A percentile compares a stretch with the other conserved stretches of the same genome.
Evolutionary conservation across 2,113 vertebrate genomes (phyloP).

Genomic region (Uropsilus gracilis): DNA sequence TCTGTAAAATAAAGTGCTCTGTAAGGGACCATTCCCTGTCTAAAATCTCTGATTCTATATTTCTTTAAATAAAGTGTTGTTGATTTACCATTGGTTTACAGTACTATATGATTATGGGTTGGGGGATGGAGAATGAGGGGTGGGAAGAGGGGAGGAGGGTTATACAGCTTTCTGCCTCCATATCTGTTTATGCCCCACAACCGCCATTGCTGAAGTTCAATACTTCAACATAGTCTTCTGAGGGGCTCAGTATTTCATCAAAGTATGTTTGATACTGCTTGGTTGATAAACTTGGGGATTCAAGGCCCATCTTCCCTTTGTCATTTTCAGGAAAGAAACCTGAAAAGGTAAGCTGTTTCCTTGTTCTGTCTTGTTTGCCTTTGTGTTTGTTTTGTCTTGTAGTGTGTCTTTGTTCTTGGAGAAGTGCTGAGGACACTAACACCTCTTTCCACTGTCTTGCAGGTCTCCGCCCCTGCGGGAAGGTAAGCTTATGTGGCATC

Average conservation of each 20-base stretch:
- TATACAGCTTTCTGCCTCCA: too few relatives aligned
- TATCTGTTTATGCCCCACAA: too few relatives aligned
- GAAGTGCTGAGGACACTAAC: not conserved
- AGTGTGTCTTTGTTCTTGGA: not conserved
- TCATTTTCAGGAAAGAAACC: constrained; percentile 83
- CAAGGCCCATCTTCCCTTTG: not conserved
- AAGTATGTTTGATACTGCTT: not conserved
- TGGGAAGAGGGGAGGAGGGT: too few relatives aligned
- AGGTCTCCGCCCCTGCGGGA: constrained; percentile 77
- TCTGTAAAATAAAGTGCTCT: not conserved
- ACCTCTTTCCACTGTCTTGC: constrained; percentile 66
- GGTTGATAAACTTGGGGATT: not conserved
- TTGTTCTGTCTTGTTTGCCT: not conserved
- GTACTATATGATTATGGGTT: too few relatives aligned
- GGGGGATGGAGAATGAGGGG: too few relatives aligned
- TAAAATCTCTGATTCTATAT: not conserved
- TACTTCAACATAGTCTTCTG: too few relatives aligned
- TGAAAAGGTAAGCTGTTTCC: constrained; percentile 83
- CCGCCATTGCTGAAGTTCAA: not conserved
- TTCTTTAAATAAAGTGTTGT: too few relatives aligned
- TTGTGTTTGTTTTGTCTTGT: not conserved
- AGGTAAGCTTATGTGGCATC: constrained; percentile 80
- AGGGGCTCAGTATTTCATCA: not conserved
- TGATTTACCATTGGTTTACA: too few relatives aligned
- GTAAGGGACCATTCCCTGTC: not conserved